Evolutionary conservation across 2,888 invertebrate species (phyloP), one percentile per base, ranked within the genome.

Genomic region (Boloria selene): DNA sequence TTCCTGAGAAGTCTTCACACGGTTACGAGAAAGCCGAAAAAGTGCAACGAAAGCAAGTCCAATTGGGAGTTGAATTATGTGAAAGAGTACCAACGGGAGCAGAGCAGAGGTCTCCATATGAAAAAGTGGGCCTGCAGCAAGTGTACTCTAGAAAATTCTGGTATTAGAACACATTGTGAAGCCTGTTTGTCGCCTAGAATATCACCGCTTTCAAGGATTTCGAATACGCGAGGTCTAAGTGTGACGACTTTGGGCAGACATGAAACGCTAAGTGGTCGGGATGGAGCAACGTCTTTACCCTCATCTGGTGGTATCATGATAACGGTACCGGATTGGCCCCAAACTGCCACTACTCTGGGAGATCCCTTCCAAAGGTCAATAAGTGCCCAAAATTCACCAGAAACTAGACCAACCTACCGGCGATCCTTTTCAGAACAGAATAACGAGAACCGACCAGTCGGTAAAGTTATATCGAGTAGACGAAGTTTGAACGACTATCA

Each of bases 61-160:
- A 91, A 92, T 77, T 92, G 92, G 91, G 92, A 93, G 70, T 71
- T 90, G 64, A 88, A 90, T 77, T 92, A 92, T 72, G 86, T 88
- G 0, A 88, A 92, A 67, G 90, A 92, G 51, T 93, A 91, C 70
- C 90, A 91, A 68, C 83, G 82, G 62, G 90, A 92, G 70, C 89
- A 91, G 73, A 88, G 90, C 67, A 86, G 77, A 67, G 87, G 83
- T 31, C 70, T 89, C 60, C 88, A 90, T 78, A 77, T 89, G 73
- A 91, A 92, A 74, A 93, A 93, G 60, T 96, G 96, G 96, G 94
- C 95, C 14, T 96, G 96, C 78, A 93, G 93, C 74, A 94, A 95
- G 76, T 97, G 97, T 80, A 97, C 97, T 0, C 85, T 96, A 45
- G 94, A 96, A 73, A 97, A 97, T 86, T 93, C 94, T 61, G 93